Base-by-base conservation (phyloP, 1,140 invertebrate species). In the Ostrea denselamellosa region DNA sequence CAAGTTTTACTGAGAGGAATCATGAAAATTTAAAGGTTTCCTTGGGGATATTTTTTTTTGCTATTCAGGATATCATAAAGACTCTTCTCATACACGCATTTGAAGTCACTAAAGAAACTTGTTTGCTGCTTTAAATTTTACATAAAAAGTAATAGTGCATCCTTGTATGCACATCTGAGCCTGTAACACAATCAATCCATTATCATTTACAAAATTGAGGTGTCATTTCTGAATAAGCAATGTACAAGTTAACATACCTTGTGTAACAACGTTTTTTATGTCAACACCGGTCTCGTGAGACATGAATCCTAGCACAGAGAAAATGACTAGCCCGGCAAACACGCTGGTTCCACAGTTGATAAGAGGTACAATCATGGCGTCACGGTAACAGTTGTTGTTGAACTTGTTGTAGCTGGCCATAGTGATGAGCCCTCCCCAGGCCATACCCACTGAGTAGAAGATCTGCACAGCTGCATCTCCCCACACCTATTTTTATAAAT, bases 251-350 rank as follows among this genome's bases (percentile, higher is more conserved):
- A 44, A 62, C 22, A 87, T 87, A 94, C 93, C 93, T 89, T 93
- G 91, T 62, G 88, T 93, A 8, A 93, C 93, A 53, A 94, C 93
- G 28, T 93, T 86, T 54, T 93, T 92, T 0, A 95, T 92, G 52
- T 87, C 88, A n/a, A 92, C 89, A 44, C 91, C 90, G 28, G 92
- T 94, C 89, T 93, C 93, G 77, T 92, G 91, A 12, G 94, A 94
- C 93, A 95, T 94, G 85, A 94, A 94, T 9, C 99, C 99, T 85
- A 99, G 98, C 25, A 99, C 97, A 0, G 98, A 98, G 94, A 99
- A 99, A 12, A 99, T 98, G 3, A 99, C 98, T 85, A 99, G 97
- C 0, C 98, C 99, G 87, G 99, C 98, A 94, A 99, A 99, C 96
- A 99, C 97, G 12, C 98, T 99, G 0, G 99, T 99, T 86, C 97